These are phyloP conservation scores for Monochamus alternatus DNA, from an alignment of 2,888 invertebrate species.

Conservation along the genomic window DNA sequence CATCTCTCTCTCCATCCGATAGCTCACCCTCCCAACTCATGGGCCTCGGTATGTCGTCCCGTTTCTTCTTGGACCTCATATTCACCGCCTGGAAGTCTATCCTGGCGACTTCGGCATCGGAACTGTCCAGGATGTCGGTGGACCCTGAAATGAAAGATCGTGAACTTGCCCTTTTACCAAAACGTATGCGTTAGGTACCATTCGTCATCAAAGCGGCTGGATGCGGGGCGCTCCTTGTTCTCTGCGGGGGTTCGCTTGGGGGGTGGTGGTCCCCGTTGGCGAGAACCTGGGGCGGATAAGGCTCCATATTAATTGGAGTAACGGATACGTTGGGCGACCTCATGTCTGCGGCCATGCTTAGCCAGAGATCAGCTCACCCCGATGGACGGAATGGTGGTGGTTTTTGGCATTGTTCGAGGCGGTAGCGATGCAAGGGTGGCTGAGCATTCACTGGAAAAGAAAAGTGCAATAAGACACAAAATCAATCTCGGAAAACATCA, in stretches of 20 bases:
- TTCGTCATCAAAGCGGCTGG: conserved; percentile 57
- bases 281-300: conserved; percentile 53
- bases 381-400: conserved; percentile 53
- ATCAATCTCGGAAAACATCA: not conserved
- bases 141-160: conserved; percentile 35
- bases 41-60: conserved; percentile 75
- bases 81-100: conserved; percentile 78
- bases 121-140: conserved; percentile 75
- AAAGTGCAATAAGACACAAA: conserved; percentile 6
- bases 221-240: conserved; percentile 58
- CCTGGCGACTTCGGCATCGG: conserved; percentile 86
- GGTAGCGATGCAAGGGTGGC: conserved; percentile 41
- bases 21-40: conserved; percentile 97
- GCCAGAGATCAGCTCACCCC: conserved; percentile 68
- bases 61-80: conserved; percentile 66
- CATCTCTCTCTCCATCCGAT: conserved; percentile 83
- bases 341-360: conserved; percentile 68
- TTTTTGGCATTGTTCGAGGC: conserved; percentile 48
- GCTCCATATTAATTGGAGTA: conserved; percentile 83
- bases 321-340: conserved; percentile 80
- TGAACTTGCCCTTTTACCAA: no score
- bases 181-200: conserved; percentile 39
- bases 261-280: conserved; percentile 44
- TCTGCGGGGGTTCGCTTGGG: conserved; percentile 56
- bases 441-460: conserved; percentile 54